Evolutionary conservation across 2,888 invertebrate species (phyloP), one percentile per base, ranked within the genome.

Genomic region (Panopea generosa): DNA sequence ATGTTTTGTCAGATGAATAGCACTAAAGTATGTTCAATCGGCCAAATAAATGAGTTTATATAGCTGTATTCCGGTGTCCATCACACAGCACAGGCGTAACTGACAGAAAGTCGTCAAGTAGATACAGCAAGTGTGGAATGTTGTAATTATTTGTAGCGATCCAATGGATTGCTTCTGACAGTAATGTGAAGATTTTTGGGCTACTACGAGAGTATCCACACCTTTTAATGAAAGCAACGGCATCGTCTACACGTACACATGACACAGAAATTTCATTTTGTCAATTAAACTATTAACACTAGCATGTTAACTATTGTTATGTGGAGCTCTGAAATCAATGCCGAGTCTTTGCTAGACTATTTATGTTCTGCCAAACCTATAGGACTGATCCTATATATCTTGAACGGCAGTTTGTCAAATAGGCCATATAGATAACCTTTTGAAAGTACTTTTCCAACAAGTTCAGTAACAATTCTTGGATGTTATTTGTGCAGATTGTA

Each of bases 251-350:
- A 16, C 47, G 53, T 2, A 82, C 77, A 67, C 78, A 81, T 0
- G 60, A 43, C 26, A 79, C 47, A 20, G 63, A 62, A 53, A 61
- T 73, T 11, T 53, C n/a, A 16, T 77, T 66, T 83, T 80, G 47
- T 70, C 68, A 26, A 83, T 83, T n/a, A 83, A 26, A 16, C 70
- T 59, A 38, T 77, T 83, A 2, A 83, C 56, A 24, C 82, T 83
- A 14, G 20, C 24, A 24, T 77, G 52, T 9, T 43, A 14, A 18
- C 11, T 2, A 50, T 72, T 52, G 14, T 82, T 52, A 59, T 80
- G 84, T n/a, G 82, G 80, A 0, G 80, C 57, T 4, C 77, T 82
- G 2, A 81, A 18, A 60, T 84, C 84, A 2, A 82, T 53, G 3
- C 80, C 82, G 0, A 84, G 49, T 78, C 33, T 40, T 79, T 78